phyloP scores from a whole-genome alignment of 1,140 invertebrate species.

The Triops cancriformis region DNA sequence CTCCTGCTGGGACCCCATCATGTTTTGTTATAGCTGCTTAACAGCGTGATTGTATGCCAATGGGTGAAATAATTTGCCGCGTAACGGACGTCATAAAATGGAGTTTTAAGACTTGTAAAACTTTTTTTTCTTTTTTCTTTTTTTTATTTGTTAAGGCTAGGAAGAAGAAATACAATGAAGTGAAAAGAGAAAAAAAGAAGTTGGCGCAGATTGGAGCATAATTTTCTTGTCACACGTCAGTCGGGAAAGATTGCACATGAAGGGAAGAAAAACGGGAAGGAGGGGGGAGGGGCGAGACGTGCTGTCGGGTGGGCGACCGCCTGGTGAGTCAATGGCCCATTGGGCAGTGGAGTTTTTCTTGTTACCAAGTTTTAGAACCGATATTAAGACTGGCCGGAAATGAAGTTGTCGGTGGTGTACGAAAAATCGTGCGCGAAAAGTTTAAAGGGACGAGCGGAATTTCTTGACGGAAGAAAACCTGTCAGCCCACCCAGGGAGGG shows the following conservation, averaged over 20 bases:
- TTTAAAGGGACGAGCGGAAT: too few species aligned
- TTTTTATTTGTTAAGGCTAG: too few species aligned
- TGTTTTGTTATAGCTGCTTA: background rate
- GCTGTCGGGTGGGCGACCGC: background rate
- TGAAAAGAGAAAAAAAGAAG: background rate
- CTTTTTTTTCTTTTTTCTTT: too few species aligned
- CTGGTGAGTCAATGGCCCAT: background rate
- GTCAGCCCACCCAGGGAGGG: too few species aligned
- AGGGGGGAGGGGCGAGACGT: background rate
- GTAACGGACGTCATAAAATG: background rate
- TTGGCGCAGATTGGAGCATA: background rate
- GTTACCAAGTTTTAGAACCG: background rate
- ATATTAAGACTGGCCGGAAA: background rate
- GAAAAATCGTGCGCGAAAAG: too few species aligned
- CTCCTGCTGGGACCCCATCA: background rate
- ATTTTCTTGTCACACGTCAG: background rate
- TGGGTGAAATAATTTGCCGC: constrained; percentile 9
- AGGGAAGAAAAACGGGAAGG: background rate
- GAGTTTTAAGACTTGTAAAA: background rate
- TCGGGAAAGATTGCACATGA: background rate
- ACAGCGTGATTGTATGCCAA: constrained; percentile 10
- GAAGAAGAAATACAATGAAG: too few species aligned
- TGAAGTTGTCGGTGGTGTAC: background rate
- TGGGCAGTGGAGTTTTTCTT: background rate
- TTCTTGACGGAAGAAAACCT: too few species aligned